Base-by-base conservation (phyloP, 2,797 vertebrate species). In the Clarias fuscus region DNA sequence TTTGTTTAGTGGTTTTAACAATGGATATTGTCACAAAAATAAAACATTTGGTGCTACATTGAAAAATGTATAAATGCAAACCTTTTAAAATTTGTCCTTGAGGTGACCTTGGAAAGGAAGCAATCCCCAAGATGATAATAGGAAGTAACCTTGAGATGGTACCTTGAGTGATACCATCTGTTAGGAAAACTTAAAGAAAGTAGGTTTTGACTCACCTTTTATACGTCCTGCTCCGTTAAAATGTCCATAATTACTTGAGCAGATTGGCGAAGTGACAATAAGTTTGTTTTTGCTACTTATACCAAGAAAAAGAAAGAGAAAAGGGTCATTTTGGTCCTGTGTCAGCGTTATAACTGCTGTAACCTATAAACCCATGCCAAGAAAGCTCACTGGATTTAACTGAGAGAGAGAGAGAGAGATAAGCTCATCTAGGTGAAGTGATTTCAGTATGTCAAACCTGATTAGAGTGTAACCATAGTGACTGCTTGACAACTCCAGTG, bases 141-240 rank as follows among this genome's bases (percentile, higher is more conserved):
- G 53, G 13, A 56, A 56, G 53, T 14, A 56, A 56, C 53, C 53
- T 56, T 56, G 3, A 14, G 53, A 56, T 37, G 53, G 53, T 14
- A 56, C 3, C 53, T 56, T 3, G 3, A 14, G 7, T 30, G 17
- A 30, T 58, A 7, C 17, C 4, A 7, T 65, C 22, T 53, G 62
- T 2, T 68, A 56, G 27, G 17, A 53, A 30, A 20, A 20, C 1
- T 2, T 53, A 20, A 62, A 53, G 20, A 48, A 68, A 56, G 2
- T 3, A 22, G 6, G 27, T 53, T 27, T 30, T 68, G 10, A 24
- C 90, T 92, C 78, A 95, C 95, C 94, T 91, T 94, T 58, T 92
- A 89, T 80, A 93, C 91, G 71, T 96, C 90, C 1, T 67, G 90
- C 75, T 95, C 94, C 0, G 92, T 91, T 89, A 96, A 89, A 2